These are phyloP conservation scores for Catharus minimus DNA, from an alignment of 2,113 vertebrate genomes.

Conservation along the genomic window DNA sequence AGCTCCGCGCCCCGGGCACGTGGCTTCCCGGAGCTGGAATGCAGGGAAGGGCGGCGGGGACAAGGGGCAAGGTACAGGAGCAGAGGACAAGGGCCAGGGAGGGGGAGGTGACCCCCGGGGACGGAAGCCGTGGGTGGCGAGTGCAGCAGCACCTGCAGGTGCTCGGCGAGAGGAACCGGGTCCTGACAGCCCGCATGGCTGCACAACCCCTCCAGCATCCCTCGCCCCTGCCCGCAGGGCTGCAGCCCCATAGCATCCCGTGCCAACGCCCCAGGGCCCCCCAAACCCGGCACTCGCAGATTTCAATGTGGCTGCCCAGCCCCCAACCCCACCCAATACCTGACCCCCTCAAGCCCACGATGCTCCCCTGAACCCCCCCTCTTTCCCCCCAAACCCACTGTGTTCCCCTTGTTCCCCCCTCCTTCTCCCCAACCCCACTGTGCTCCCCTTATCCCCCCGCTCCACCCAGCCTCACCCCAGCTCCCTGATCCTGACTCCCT, in stretches of 20 bases:
- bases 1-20: background rate
- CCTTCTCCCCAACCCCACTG: too few species aligned
- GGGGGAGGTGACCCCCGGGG: background rate
- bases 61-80: background rate
- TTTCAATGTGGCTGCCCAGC: background rate
- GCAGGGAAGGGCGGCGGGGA: background rate
- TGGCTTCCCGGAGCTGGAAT: background rate
- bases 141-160: background rate
- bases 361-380: too few species aligned
- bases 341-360: background rate
- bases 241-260: background rate
- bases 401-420: too few species aligned
- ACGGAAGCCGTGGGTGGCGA: background rate
- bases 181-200: background rate
- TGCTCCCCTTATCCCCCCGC: background rate
- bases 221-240: background rate
- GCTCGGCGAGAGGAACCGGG: background rate
- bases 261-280: background rate
- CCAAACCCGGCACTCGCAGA: fast-evolving
- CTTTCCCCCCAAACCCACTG: background rate
- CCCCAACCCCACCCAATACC: too few species aligned
- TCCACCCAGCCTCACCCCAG: fast-evolving
- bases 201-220: too few species aligned
- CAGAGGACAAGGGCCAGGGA: background rate
- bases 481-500: background rate